These are phyloP conservation scores for Hemicordylus capensis DNA, from an alignment of 2,113 vertebrate species.

Conservation along the genomic window DNA sequence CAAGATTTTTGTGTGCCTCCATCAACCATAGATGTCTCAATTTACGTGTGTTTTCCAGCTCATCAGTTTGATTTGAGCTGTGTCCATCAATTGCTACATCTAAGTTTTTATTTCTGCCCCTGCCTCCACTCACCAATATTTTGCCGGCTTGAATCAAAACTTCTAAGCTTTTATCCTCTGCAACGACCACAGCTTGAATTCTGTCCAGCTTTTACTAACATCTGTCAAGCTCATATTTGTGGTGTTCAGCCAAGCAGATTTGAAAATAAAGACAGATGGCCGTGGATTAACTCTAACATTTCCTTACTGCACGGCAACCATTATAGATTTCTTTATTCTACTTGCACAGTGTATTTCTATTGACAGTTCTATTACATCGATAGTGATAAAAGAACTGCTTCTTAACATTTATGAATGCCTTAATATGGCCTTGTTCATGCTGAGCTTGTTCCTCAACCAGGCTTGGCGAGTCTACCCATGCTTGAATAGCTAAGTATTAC, in stretches of 20 bases:
- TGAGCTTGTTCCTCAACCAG: not conserved
- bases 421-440: not conserved
- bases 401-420: conserved; percentile 48
- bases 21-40: conserved; percentile 29
- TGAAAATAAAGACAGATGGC: conserved; percentile 67
- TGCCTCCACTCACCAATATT: not conserved
- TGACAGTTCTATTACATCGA: conserved; percentile 10
- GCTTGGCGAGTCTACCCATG: not conserved
- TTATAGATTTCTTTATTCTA: conserved; percentile 45
- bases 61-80: conserved; percentile 34
- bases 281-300: conserved; percentile 64
- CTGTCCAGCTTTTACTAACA: conserved; percentile 59
- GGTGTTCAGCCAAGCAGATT: conserved; percentile 53
- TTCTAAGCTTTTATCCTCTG: conserved; percentile 53
- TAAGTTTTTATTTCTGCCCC: conserved; percentile 14
- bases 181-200: conserved; percentile 51
- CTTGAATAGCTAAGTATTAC: not conserved
- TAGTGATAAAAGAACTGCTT: conserved; percentile 39
- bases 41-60: conserved; percentile 45
- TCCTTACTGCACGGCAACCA: conserved; percentile 46
- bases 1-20: conserved; percentile 21
- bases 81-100: conserved; percentile 26
- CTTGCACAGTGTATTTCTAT: conserved; percentile 5
- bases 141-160: conserved; percentile 55
- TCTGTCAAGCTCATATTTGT: conserved; percentile 70